Evolutionary conservation across 2,113 vertebrate genomes (phyloP), one percentile per base, ranked within the genome.

Genomic region (Marmota monax): DNA sequence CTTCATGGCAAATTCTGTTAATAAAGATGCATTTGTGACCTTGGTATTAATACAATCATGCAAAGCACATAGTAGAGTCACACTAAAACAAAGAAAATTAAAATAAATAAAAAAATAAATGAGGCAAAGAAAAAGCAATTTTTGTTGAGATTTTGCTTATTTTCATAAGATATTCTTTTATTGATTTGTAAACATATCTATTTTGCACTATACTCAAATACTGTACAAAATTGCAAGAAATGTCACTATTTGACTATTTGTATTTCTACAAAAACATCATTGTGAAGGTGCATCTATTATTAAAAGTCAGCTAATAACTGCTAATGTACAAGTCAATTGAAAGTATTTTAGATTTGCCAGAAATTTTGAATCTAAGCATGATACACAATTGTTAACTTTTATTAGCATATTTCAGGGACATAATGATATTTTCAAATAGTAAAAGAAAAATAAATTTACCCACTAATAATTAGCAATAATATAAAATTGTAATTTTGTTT

Each of bases 271-370:
- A 98, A 99, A 98, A 98, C 98, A 98, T 98, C 98, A 98, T 98
- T 95, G 93, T 98, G 98, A 98, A 98, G 96, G 97, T 98, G 98
- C 94, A 95, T 97, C 97, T 97, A 97, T 98, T 96, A 98, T 98
- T 97, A 98, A 98, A 98, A 98, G 98, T 98, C 99, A 99, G 99
- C 98, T 98, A 98, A 99, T 99, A 99, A 99, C 98, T 99, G 98
- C 99, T 99, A 99, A 99, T 98, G 97, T 98, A 98, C 97, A 91
- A 95, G 96, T 98, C 98, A 98, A 97, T 98, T 96, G 97, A 98
- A 98, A 97, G 70, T 97, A 88, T 98, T 98, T 98, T 97, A 91
- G 95, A 87, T 96, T 98, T 97, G 65, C 97, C 97, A 97, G 95
- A 98, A 97, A 90, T 88, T 67, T 97, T 98, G 97, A 98, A 97